These are phyloP conservation scores for Dynastes hyllus DNA, from an alignment of 2,888 invertebrate genomes.

Conservation along the genomic window DNA sequence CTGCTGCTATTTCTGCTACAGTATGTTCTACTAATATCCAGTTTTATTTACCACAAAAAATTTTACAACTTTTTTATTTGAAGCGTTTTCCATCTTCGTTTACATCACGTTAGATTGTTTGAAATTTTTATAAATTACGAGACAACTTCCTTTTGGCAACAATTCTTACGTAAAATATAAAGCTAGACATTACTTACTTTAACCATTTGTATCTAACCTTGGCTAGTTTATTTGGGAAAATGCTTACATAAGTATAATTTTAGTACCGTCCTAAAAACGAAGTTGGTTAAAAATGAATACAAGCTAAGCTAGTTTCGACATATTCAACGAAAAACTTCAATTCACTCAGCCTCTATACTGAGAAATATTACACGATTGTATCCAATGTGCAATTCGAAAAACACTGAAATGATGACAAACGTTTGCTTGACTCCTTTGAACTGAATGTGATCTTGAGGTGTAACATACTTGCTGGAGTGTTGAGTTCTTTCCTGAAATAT, in stretches of 20 bases:
- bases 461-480: too few species aligned
- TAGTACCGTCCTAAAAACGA: not conserved
- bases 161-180: slow-evolving; percentile 10
- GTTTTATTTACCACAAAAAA: slow-evolving; percentile 32
- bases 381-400: too few species aligned
- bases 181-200: not conserved
- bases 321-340: too few species aligned
- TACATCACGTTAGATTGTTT: slow-evolving; percentile 28
- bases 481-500: too few species aligned
- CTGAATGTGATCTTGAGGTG: too few species aligned
- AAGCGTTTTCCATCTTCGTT: slow-evolving; percentile 9
- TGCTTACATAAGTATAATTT: slow-evolving; percentile 3
- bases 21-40: slow-evolving; percentile 18
- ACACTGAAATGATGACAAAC: too few species aligned
- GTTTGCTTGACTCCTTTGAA: too few species aligned
- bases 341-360: too few species aligned
- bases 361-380: too few species aligned
- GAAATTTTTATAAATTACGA: slow-evolving; percentile 20
- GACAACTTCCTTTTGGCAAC: slow-evolving; percentile 30
- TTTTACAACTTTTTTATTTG: slow-evolving; percentile 31
- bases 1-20: slow-evolving; percentile 12
- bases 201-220: not conserved
- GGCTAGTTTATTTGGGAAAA: slow-evolving; percentile 4
- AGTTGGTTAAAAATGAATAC: not conserved
- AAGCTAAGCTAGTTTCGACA: not conserved